Evolutionary conservation across 2,113 vertebrate genomes (phyloP).

Genomic region (Patagioenas fasciata): DNA sequence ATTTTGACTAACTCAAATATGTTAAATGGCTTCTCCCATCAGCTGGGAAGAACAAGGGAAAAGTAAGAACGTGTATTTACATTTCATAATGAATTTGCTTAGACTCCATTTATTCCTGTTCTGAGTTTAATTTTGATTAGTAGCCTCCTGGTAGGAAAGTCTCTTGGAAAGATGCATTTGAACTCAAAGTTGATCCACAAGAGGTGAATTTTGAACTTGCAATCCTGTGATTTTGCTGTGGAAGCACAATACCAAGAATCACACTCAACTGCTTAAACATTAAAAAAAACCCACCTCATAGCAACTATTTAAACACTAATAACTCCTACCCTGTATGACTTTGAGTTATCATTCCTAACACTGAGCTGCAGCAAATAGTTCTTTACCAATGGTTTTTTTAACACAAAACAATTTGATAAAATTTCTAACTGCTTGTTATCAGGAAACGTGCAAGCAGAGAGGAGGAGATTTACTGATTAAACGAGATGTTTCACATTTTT

Average conservation of each 20-base stretch:
- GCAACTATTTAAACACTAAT: not conserved
- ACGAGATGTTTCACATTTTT: not conserved
- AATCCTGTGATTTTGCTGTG: not conserved
- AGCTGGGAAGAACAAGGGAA: constrained; percentile 5
- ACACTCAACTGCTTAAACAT: not conserved
- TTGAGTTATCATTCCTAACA: not conserved
- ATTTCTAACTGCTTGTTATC: not conserved
- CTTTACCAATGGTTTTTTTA: not conserved
- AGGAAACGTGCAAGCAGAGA: not conserved
- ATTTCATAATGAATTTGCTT: not conserved
- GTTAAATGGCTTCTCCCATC: not conserved
- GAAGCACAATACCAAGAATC: not conserved
- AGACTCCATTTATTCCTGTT: not conserved
- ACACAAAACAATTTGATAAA: not conserved
- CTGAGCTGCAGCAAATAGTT: not conserved
- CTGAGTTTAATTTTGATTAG: not conserved
- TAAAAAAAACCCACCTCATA: not conserved
- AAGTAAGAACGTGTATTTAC: not conserved
- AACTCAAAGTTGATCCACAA: not conserved
- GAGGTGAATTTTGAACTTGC: not conserved
- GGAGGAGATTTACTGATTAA: not conserved
- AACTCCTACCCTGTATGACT: not conserved
- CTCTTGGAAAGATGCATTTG: not conserved
- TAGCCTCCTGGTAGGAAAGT: not conserved
- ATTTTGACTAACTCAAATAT: not conserved